phyloP scores from a whole-genome alignment of 2,113 vertebrate genomes.

The Melierax canorus region DNA sequence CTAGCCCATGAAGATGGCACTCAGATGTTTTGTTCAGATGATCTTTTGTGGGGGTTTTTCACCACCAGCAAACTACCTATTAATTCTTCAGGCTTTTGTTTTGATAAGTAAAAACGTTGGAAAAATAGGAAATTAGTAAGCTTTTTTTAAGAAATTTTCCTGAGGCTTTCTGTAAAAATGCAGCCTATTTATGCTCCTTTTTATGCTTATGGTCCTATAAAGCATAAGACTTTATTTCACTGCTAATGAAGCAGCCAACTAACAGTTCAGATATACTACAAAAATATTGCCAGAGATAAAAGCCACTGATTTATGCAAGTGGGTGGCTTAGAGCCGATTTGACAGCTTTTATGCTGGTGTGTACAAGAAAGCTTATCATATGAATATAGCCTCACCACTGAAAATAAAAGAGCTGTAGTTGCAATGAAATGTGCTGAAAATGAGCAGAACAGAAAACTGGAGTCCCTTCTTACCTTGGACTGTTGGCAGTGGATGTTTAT shows the following conservation, averaged over 20 bases:
- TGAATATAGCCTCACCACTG: not conserved
- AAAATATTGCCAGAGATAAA: not conserved
- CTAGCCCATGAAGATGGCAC: not conserved
- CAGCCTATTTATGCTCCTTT: not conserved
- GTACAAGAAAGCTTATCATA: not conserved
- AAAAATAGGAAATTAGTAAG: not conserved
- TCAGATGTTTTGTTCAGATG: not conserved
- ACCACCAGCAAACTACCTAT: not conserved
- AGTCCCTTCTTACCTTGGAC: not conserved
- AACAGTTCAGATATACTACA: not conserved
- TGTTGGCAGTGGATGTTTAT: not conserved
- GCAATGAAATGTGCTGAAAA: not conserved
- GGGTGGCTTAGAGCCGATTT: not conserved
- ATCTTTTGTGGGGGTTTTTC: not conserved
- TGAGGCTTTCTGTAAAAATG: not conserved
- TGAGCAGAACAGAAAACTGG: not conserved
- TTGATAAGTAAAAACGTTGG: not conserved
- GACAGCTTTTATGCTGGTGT: not conserved
- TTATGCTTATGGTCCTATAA: not conserved
- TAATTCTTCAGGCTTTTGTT: not conserved
- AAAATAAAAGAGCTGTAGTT: not conserved
- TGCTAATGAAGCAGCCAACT: not conserved
- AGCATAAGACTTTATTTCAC: not conserved
- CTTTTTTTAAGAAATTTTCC: not conserved
- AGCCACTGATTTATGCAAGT: not conserved